Evolutionary conservation across 30 jellyfish, hydroid and myxozoan species (phyloP).

Genomic region (Euphysa ruthae): DNA sequence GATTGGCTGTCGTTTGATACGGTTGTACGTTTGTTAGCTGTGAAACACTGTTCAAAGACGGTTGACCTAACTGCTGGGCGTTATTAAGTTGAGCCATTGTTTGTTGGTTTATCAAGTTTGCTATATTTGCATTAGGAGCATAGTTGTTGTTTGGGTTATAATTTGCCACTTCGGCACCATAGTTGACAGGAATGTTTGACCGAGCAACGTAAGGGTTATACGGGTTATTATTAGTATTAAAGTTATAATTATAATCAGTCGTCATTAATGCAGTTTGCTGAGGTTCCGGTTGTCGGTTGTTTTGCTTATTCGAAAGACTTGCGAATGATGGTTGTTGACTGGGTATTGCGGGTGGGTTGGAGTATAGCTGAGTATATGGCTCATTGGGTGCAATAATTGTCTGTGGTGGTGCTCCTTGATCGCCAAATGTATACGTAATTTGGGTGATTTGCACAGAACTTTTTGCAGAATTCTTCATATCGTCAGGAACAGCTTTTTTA

Average conservation of each 20-base stretch:
- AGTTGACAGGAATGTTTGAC: not conserved
- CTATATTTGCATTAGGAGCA: not conserved
- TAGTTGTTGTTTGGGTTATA: not conserved
- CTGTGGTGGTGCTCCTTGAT: constrained; percentile 11
- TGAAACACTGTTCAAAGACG: not conserved
- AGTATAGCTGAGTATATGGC: not conserved
- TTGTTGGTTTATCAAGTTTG: not conserved
- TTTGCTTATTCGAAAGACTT: not conserved
- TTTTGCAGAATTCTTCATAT: constrained; percentile 51
- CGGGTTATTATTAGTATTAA: not conserved
- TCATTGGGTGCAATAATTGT: constrained; percentile 4
- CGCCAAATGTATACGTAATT: constrained; percentile 89
- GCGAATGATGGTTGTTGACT: not conserved
- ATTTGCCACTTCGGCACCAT: not conserved
- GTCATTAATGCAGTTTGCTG: constrained; percentile 3
- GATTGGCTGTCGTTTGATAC: not conserved
- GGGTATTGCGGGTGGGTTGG: constrained; percentile 11
- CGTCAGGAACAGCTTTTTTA: constrained; percentile 85
- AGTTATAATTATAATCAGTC: constrained; percentile 9
- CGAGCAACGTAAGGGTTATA: not conserved
- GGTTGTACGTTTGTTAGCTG: constrained; percentile 11
- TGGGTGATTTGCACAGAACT: constrained; percentile 88
- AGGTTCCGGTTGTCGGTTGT: not conserved
- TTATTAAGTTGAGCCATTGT: not conserved
- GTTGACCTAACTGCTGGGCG: not conserved